Evolutionary conservation across 2,888 invertebrate genomes (phyloP), one percentile per base, ranked within the genome.

Genomic region (Nomada fabriciana): DNA sequence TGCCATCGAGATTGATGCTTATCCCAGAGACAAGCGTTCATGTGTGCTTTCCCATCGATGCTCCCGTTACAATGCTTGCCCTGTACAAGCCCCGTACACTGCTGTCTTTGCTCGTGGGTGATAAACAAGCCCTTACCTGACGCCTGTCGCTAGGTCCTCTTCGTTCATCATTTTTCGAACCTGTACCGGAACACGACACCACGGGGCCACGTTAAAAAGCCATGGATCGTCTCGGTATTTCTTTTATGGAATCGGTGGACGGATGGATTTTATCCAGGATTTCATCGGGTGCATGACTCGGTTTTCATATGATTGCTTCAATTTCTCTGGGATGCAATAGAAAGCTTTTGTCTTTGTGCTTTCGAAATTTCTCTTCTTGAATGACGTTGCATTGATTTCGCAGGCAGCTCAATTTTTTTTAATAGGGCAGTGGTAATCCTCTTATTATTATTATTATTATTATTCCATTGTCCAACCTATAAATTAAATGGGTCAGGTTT

Each of bases 21-120:
- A 82, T 82, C 76, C 52, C 52, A 53, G 50, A 15, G 70, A 80
- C 64, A 59, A 80, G 50, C 47, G 50, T 64, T 64, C 71, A 18
- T 76, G 61, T 70, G 65, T 79, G 63, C 50, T 82, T 67, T 75
- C 59, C 70, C 81, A 78, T 78, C 84, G 84, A 78, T 74, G 70
- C 78, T 60, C 50, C 78, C 81, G 82, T 78, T 80, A 85, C 75
- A 86, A 81, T 75, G 83, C 63, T 78, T 71, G 78, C 83, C 83
- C 83, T 83, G 80, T 85, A 65, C 76, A 50, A 73, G 55, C 70
- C 59, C 53, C 65, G 47, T 47, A 85, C 80, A 86, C 83, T 81
- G 59, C 63, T 20, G 57, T 57, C 83, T 85, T 86, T 85, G 85
- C 83, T 70, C 59, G 23, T 59, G 70, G 42, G 77, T 82, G 83